A percentile compares a stretch with the other conserved stretches of the same genome.
Evolutionary conservation across 2,888 invertebrate genomes (phyloP).

Genomic region (Platypus cylindrus): DNA sequence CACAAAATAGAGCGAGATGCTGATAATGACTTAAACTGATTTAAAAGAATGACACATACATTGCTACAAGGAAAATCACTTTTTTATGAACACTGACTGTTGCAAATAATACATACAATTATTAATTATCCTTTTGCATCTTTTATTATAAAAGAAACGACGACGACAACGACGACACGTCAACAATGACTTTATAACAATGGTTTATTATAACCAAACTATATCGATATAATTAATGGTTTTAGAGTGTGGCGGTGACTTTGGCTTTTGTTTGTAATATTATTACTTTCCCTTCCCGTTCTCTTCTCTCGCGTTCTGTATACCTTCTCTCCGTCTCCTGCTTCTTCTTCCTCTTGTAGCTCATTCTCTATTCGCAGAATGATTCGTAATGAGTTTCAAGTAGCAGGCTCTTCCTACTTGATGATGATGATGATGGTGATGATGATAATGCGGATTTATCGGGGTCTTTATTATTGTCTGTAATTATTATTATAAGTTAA

Average conservation of each 20-base stretch:
- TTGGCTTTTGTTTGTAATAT: slow-evolving; percentile 32
- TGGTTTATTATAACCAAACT: slow-evolving; percentile 35
- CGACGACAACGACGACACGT: too few species aligned
- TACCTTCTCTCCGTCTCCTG: too few species aligned
- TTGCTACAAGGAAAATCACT: neutral
- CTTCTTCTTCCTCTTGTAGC: too few species aligned
- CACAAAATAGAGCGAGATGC: too few species aligned
- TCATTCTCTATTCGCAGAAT: too few species aligned
- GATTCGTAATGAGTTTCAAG: slow-evolving; percentile 31
- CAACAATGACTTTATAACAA: slow-evolving; percentile 32
- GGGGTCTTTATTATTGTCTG: too few species aligned
- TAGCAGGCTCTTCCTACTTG: slow-evolving; percentile 19
- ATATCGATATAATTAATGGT: slow-evolving; percentile 34
- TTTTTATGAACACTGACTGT: slow-evolving; percentile 13
- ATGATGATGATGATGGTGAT: slow-evolving; percentile 6
- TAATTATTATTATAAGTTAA: too few species aligned
- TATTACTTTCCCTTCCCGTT: too few species aligned
- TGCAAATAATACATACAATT: too few species aligned
- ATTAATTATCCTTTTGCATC: slow-evolving; percentile 34
- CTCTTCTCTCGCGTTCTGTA: too few species aligned
- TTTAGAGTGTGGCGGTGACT: slow-evolving; percentile 32
- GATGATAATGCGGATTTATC: neutral
- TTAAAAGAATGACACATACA: neutral
- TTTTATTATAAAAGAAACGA: too few species aligned
- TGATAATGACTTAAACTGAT: neutral